phyloP scores from a whole-genome alignment of 2,797 vertebrate species.

The Clarias pachynema region DNA sequence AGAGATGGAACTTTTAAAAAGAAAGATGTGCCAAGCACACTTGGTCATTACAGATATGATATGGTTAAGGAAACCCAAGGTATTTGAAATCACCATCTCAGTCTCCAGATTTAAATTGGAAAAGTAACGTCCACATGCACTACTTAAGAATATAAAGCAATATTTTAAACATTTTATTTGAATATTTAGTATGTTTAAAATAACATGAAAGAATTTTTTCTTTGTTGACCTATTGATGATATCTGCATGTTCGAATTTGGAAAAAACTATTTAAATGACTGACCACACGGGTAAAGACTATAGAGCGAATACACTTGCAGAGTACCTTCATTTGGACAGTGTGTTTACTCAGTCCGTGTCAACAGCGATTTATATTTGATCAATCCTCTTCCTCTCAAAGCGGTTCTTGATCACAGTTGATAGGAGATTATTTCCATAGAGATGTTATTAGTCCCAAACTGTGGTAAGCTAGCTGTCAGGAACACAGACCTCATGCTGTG shows the following conservation, averaged over 20 bases:
- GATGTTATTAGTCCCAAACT: neutral
- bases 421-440: neutral
- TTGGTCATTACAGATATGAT: neutral
- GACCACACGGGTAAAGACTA: neutral
- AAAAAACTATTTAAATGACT: neutral
- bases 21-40: neutral
- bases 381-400: neutral
- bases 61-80: neutral
- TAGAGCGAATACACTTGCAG: neutral
- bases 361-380: neutral
- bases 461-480: conserved; percentile 22
- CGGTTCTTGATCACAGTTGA: neutral
- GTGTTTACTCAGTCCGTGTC: neutral
- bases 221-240: neutral
- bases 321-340: too few relatives aligned
- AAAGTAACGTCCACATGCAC: neutral
- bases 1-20: neutral
- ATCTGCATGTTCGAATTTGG: neutral
- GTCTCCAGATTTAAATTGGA: neutral
- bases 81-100: neutral
- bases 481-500: conserved; percentile 20
- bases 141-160: neutral
- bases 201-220: neutral
- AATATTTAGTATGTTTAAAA: too few relatives aligned
- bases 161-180: neutral